phyloP scores from a whole-genome alignment of 2,888 invertebrate genomes.

The Pomacea canaliculata region DNA sequence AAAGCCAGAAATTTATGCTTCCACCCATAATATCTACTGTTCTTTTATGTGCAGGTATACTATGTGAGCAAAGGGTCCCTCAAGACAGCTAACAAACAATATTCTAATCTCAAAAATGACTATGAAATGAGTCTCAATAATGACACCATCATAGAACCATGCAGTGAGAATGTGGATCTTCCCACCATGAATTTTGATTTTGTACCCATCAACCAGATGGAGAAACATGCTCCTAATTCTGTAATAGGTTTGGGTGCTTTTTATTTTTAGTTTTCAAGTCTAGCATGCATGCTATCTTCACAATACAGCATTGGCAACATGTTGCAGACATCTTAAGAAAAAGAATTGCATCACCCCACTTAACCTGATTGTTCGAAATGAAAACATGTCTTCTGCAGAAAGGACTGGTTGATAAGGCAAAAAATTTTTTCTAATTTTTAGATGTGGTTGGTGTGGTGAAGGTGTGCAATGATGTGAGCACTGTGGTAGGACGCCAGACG shows the following conservation, averaged over 20 bases:
- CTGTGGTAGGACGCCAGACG: constrained; percentile 80
- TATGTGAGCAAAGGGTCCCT: constrained; percentile 86
- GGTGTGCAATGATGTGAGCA: constrained; percentile 78
- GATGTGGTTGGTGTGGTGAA: constrained; percentile 93
- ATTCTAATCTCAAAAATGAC: constrained; percentile 85
- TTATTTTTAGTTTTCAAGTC: too few species aligned
- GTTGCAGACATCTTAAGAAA: too few species aligned
- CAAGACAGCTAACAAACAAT: constrained; percentile 96
- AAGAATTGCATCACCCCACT: too few species aligned
- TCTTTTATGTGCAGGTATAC: constrained; percentile 77
- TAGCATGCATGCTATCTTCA: too few species aligned
- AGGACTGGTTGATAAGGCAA: too few species aligned
- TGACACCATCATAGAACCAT: constrained; percentile 75
- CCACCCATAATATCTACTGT: too few species aligned
- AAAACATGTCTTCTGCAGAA: too few species aligned
- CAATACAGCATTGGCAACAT: too few species aligned
- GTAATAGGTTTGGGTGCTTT: constrained; percentile 77
- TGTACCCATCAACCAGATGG: constrained; percentile 81
- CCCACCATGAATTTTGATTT: constrained; percentile 86
- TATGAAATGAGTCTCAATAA: constrained; percentile 92
- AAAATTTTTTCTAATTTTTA: constrained; percentile 63
- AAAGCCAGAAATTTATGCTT: too few species aligned
- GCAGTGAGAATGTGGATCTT: constrained; percentile 74
- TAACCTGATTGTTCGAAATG: too few species aligned
- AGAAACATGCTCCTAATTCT: constrained; percentile 77